phyloP scores from a whole-genome alignment of 30 jellyfish, hydroid and myxozoan genomes.

The Pseudorhiza aurosa region DNA sequence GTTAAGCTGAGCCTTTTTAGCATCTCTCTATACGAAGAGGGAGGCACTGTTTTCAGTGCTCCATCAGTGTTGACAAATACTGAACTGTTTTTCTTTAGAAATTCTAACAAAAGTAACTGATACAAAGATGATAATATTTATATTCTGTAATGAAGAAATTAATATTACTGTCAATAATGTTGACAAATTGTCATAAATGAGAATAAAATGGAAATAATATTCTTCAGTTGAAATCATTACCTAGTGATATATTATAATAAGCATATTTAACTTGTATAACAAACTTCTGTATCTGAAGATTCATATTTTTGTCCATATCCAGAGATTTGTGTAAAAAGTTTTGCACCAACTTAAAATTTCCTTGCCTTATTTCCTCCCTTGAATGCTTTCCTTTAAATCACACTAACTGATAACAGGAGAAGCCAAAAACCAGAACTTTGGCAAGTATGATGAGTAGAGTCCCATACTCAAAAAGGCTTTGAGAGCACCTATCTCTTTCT shows the following conservation, averaged over 20 bases:
- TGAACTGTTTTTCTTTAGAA: neutral
- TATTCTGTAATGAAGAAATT: slow-evolving; percentile 1
- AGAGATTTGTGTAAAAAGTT: neutral
- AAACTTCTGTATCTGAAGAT: neutral
- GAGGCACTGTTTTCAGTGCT: too few species aligned
- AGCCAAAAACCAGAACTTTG: too few species aligned
- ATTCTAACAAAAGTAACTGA: neutral
- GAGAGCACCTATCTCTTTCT: too few species aligned
- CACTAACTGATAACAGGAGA: too few species aligned
- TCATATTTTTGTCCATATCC: slow-evolving; percentile 10
- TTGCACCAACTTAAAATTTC: neutral
- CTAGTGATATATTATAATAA: slow-evolving; percentile 16
- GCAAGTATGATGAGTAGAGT: too few species aligned
- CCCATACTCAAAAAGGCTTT: too few species aligned
- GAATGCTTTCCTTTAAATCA: too few species aligned
- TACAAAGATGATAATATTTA: slow-evolving; percentile 11
- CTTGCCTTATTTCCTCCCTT: too few species aligned
- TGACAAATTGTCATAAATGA: neutral
- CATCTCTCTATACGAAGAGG: too few species aligned
- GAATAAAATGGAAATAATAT: slow-evolving; percentile 16
- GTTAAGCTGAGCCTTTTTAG: too few species aligned
- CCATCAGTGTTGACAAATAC: too few species aligned
- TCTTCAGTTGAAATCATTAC: slow-evolving; percentile 37
- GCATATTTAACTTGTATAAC: slow-evolving; percentile 22
- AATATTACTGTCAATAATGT: slow-evolving; percentile 7